These are phyloP conservation scores for Eulithis testata DNA, from an alignment of 2,888 invertebrate genomes.

Conservation along the genomic window DNA sequence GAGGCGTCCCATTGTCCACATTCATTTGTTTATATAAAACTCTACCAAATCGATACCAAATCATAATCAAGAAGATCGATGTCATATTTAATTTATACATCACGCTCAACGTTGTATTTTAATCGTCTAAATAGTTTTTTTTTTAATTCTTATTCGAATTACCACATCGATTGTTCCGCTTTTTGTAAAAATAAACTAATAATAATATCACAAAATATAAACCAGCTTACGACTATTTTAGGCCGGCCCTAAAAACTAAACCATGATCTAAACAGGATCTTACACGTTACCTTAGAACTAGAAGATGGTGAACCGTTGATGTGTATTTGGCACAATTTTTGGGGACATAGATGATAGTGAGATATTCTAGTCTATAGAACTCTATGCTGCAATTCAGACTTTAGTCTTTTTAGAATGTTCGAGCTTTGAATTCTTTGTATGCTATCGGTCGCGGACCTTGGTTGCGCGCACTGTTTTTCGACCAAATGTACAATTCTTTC, in stretches of 20 bases:
- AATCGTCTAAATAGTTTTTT: conserved; percentile 2
- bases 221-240: conserved; percentile 25
- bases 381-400: no score
- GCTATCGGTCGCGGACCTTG: no score
- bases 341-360: conserved; percentile 9
- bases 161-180: conserved; percentile 24
- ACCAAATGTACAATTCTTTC: no score
- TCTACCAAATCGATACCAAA: neutral
- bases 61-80: neutral
- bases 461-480: no score
- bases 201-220: conserved; percentile 26
- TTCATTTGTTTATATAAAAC: conserved; percentile 6
- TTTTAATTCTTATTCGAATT: conserved; percentile 12
- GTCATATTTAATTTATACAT: neutral
- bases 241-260: conserved; percentile 31
- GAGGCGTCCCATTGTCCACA: conserved; percentile 44
- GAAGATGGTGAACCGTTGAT: conserved; percentile 1
- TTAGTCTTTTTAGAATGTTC: no score
- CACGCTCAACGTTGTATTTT: neutral
- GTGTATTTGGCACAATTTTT: conserved; percentile 26
- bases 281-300: conserved; percentile 13
- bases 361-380: no score
- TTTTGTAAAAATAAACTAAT: conserved; percentile 25
- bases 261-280: conserved; percentile 6
- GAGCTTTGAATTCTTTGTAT: no score